Evolutionary conservation across 2,888 invertebrate species (phyloP).

Genomic region (Leptinotarsa peninsularis): DNA sequence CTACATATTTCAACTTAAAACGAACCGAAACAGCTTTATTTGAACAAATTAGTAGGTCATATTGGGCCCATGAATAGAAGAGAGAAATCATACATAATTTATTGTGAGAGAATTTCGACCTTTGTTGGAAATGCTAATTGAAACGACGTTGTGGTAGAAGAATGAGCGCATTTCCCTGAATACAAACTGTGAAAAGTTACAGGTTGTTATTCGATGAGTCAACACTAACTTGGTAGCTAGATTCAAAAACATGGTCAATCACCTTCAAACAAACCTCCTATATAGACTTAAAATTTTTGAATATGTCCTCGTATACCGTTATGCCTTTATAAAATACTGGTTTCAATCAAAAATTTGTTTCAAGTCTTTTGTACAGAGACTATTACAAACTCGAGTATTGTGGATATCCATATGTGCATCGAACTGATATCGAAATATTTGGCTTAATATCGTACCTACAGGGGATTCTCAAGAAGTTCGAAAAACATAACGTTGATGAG

Average conservation of each 20-base stretch:
- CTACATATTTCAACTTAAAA: constrained; percentile 37
- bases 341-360: no score
- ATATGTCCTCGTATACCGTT: no score
- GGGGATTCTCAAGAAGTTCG: no score
- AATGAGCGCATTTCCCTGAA: constrained; percentile 8
- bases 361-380: no score
- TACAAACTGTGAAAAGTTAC: background rate
- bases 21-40: constrained; percentile 32
- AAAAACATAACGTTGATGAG: no score
- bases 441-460: no score
- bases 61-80: constrained; percentile 19
- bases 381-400: no score
- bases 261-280: no score
- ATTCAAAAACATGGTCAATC: background rate
- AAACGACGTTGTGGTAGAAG: constrained; percentile 9
- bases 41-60: constrained; percentile 30
- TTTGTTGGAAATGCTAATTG: constrained; percentile 12
- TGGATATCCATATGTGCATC: no score
- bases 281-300: no score
- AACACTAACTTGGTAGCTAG: background rate
- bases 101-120: constrained; percentile 19
- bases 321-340: no score
- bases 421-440: no score
- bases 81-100: constrained; percentile 19
- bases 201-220: background rate